Percentiles rank a stretch among this genome's conserved stretches.
phyloP scores from a whole-genome alignment of 2,888 invertebrate species.

The Hirtodrosophila alboralis region DNA sequence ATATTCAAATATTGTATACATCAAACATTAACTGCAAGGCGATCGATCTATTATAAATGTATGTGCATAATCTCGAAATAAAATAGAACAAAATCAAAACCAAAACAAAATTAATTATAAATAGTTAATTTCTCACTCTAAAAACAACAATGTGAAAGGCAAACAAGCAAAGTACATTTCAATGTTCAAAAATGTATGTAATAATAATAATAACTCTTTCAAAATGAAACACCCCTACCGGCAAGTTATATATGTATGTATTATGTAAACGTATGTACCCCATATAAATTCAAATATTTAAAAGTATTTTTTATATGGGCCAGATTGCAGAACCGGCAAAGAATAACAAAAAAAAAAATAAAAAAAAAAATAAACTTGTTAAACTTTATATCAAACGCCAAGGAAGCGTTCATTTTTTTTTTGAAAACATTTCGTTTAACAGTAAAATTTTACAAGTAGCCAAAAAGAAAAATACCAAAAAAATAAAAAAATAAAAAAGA shows the following conservation, averaged over 20 bases:
- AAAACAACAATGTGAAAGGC: background rate
- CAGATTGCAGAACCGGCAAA: constrained; percentile 31
- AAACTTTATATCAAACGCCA: constrained; percentile 48
- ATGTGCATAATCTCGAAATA: constrained; percentile 27
- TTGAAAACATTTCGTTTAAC: constrained; percentile 18
- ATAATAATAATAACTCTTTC: constrained; percentile 44
- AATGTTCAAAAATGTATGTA: constrained; percentile 47
- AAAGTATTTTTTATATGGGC: constrained; percentile 27
- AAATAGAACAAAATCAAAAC: constrained; percentile 16
- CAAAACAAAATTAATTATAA: constrained; percentile 7
- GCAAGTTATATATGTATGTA: constrained; percentile 53
- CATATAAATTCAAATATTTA: constrained; percentile 24
- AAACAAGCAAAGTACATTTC: constrained; percentile 6
- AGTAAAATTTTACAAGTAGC: constrained; percentile 48
- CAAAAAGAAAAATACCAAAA: background rate
- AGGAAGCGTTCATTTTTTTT: constrained; percentile 29
- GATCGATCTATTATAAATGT: constrained; percentile 6
- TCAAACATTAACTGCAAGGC: constrained; percentile 27
- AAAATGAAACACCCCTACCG: constrained; percentile 76
- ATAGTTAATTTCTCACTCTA: constrained; percentile 18
- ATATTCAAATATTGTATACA: constrained; percentile 17
- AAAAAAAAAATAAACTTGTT: no score
- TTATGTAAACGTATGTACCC: background rate
- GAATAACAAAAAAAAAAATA: constrained; percentile 18
- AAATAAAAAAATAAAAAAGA: constrained; percentile 12